Evolutionary conservation across 2,113 vertebrate genomes (phyloP), one percentile per base, ranked within the genome.

Genomic region (Lota lota): DNA sequence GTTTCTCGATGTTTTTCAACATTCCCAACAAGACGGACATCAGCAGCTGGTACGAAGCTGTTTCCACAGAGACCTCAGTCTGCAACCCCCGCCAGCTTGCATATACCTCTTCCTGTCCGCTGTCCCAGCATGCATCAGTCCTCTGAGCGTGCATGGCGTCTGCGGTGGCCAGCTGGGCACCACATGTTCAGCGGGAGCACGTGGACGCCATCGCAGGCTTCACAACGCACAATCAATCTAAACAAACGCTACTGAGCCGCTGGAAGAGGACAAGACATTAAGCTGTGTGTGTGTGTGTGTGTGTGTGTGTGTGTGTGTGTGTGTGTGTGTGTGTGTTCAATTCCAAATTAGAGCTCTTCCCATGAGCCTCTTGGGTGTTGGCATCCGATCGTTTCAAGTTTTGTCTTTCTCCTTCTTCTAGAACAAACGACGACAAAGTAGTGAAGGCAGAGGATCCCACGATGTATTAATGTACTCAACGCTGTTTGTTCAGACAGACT

Each of bases 151-250:
- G 40, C 40, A 64, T 20, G 33, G 3, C 1, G 22, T 12, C 64
- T 11, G 40, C 40, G 19, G 6, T 21, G 56, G 10, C 22, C 68
- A 70, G 68, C 50, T 70, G 60, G 5, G 24, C n/a, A 20, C 4
- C 68, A 70, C 61, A 70, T 70, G 68, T 51, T 33, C 7, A 18
- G 54, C 22, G 14, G 40, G 21, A 51, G 63, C 6, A 28, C 47
- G 24, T 28, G 60, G n/a, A 5, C 24, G 19, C 40, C 54, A 17
- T 19, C 58, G 54, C 47, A 16, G 54, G 2, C 24, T 20, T 22
- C 63, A 51, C 22, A 57, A 70, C 56, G n/a, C 54, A 33, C 28
- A 33, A 33, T 6, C 54, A 59, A 56, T 64, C 63, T 19, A 58
- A 22, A 0, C 20, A 11, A 22, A 3, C 22, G 62, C 62, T 63